Evolutionary conservation across 2,888 invertebrate species (phyloP), one percentile per base, ranked within the genome.

Genomic region (Papilio demoleus): DNA sequence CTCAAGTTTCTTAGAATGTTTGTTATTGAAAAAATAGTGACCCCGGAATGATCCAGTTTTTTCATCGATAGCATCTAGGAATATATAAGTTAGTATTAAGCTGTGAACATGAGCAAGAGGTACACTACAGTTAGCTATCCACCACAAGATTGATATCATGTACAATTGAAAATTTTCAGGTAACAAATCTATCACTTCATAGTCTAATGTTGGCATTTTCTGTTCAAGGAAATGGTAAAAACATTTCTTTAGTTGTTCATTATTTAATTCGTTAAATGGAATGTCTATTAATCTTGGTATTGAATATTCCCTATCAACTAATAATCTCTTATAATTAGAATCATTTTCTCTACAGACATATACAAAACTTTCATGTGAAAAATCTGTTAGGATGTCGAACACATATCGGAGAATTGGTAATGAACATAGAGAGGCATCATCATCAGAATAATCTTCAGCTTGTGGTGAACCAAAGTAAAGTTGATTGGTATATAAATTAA

Each of bases 401-500:
- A 95, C 93, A 70, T 94, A 94, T 75, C 91, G 86, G 45, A 97
- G 76, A 71, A 97, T 94, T 14, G 94, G 93, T 71, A 95, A 79
- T 36, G 94, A 93, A 66, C 94, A 92, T 8, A 92, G 77, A 75
- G 94, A 94, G 8, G 95, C 93, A 71, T 95, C 94, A 4, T 93
- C 88, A 58, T 93, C 92, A 4, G 84, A 82, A 76, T 94, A 94
- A 81, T 96, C 94, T 83, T 97, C 97, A 6, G 96, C 94, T 88
- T 96, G 96, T 0, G 95, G 95, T 62, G 93, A 93, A 74, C 94
- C 95, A 71, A 96, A 94, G 77, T 95, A 94, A 58, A 94, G 88
- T 70, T 94, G 93, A 45, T 94, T 93, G n/a, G 94, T 93, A 67
- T 94, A 86, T 17, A 97, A 91, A 79, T 97, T 96, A 31, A 97